These are phyloP conservation scores for Malurus elegans DNA, from an alignment of 2,113 vertebrate genomes.

Conservation along the genomic window DNA sequence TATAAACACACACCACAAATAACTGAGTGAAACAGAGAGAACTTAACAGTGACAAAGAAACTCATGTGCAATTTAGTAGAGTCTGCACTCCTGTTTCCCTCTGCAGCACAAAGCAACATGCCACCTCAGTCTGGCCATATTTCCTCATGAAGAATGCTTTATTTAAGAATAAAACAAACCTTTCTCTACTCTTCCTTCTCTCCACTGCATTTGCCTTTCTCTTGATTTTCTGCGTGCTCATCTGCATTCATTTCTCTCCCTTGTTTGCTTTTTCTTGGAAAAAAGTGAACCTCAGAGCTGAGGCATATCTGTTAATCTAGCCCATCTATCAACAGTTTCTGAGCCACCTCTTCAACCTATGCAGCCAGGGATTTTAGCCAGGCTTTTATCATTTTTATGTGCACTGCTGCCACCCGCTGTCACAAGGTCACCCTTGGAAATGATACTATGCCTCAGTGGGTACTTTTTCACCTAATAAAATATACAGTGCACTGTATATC, in stretches of 20 bases:
- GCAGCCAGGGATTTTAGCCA: slow-evolving; percentile 15
- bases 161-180: background rate
- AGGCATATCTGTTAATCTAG: background rate
- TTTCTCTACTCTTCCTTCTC: background rate
- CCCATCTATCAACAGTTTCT: slow-evolving; percentile 46
- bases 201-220: background rate
- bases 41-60: background rate
- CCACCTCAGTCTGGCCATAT: background rate
- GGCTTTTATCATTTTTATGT: slow-evolving; percentile 67
- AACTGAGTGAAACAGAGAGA: background rate
- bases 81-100: background rate
- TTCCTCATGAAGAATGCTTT: background rate
- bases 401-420: slow-evolving; percentile 14
- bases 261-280: background rate
- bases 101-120: background rate
- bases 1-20: background rate
- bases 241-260: background rate
- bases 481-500: slow-evolving; percentile 27
- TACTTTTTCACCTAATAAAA: slow-evolving; percentile 66
- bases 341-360: slow-evolving; percentile 1
- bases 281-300: background rate
- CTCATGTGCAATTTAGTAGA: background rate
- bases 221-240: background rate
- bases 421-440: slow-evolving; percentile 68
- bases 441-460: slow-evolving; percentile 55